Base-by-base conservation (phyloP, 2,113 vertebrate genomes). In the Gasterosteus nipponicus region DNA sequence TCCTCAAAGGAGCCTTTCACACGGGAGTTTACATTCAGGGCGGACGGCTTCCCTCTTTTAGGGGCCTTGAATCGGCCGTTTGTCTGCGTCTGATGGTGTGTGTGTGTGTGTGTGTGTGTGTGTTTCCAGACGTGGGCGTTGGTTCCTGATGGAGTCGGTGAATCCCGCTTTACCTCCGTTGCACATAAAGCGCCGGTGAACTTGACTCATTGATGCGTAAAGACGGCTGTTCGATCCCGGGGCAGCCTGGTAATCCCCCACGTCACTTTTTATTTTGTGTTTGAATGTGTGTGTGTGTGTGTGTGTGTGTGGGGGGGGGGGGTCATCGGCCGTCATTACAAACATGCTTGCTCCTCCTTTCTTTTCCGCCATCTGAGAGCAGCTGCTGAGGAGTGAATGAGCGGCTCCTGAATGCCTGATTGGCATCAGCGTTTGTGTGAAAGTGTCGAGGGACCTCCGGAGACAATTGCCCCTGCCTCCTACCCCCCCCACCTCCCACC, bases 381-480 rank as follows among this genome's bases (percentile, higher is more conserved):
- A 92, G 92, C 92, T 92, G 93, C 84, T 63, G 61, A 79, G 70
- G 81, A 82, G 66, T 89, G 85, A 89, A 90, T 88, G 84, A 73
- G 80, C 35, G 47, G 42, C 80, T 51, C 4, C 77, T 86, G 82
- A 91, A 86, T 87, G 89, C 81, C 75, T 93, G 92, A 93, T 89
- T 93, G 92, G 89, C 92, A 85, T 86, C 74, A 67, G 72, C 77
- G 73, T 89, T 92, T 91, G 86, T 92, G 68, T 85, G 70, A 51
- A 61, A 68, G 85, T 86, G 84, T 89, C 90, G 33, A 65, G 90
- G 91, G 90, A 90, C 84, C 57, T 56, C 46, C 29, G 76, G 76
- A 80, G 83, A 89, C 90, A 89, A 91, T 90, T 70, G 85, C 22
- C 57, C 8, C 64, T n/a, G n/a, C n/a, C n/a, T 8, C 56, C 56